These are phyloP conservation scores for Sylvia borin DNA, from an alignment of 2,797 vertebrate species.

Conservation along the genomic window DNA sequence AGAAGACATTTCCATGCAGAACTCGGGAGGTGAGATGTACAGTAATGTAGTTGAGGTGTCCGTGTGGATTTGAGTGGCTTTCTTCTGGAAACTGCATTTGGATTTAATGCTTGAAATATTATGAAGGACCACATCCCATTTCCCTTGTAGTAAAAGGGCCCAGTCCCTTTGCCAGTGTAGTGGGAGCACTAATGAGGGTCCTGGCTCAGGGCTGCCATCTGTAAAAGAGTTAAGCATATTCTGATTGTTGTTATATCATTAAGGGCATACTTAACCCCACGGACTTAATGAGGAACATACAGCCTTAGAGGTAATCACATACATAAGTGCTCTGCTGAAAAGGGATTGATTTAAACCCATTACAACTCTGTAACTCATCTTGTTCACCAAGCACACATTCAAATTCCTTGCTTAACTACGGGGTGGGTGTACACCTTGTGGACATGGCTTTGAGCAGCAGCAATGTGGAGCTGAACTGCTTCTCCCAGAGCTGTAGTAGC, in stretches of 20 bases:
- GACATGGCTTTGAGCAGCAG: background rate
- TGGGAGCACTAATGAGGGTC: background rate
- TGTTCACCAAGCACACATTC: background rate
- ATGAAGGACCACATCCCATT: background rate
- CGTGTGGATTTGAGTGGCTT: background rate
- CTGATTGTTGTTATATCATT: background rate
- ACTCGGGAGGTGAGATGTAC: background rate
- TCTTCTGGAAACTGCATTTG: slow-evolving; percentile 20
- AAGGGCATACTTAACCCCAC: slow-evolving; percentile 2
- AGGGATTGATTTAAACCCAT: slow-evolving; percentile 47
- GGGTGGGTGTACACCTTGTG: background rate
- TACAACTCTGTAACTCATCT: slow-evolving; percentile 16
- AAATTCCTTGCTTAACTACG: background rate
- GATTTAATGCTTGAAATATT: background rate
- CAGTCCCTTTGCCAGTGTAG: background rate
- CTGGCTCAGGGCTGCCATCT: slow-evolving; percentile 1
- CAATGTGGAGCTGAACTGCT: background rate
- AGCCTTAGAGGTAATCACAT: slow-evolving; percentile 38
- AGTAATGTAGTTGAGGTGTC: background rate
- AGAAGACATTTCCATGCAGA: background rate
- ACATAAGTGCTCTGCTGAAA: slow-evolving; percentile 20
- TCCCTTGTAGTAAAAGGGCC: background rate
- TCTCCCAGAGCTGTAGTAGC: background rate
- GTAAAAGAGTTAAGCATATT: slow-evolving; percentile 15
- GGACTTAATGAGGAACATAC: slow-evolving; percentile 26